Evolutionary conservation across 2,888 invertebrate species (phyloP), one percentile per base, ranked within the genome.

Genomic region (Caenorhabditis virilis): DNA sequence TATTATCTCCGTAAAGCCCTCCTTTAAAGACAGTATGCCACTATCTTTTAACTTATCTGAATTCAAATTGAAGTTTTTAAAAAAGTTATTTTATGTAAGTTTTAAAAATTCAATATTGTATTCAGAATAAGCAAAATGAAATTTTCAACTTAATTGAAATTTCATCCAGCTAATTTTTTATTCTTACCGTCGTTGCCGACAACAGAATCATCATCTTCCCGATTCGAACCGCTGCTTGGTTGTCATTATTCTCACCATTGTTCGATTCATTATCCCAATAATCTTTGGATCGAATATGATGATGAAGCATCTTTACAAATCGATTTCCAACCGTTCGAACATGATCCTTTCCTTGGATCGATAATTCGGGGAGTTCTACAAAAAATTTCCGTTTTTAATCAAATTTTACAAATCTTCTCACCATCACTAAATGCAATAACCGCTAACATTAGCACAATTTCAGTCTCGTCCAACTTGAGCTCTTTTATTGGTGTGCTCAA

Each of bases 171-270:
- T n/a, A 46, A 25, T 46, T 46, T 23, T 27, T 42, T n/a, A 3
- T 13, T 3, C 54, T 33, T 69, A 79, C 79, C 64, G 77, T 78
- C 38, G 76, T 75, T 5, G 78, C 78, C 5, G 78, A 76, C 16
- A 79, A 46, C 11, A 79, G 42, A 39, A 76, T 64, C 58, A 75
- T 76, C 49, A 78, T 64, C 20, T 69, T 66, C n/a, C 69, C 78
- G 25, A 79, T 73, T 15, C 79, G 53, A 3, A 74, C 56, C 2
- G 75, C 77, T 6, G 66, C 64, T 27, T 51, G 53, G 18, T 57
- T 55, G 25, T 65, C 67, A 18, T 27, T 54, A 5, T 30, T 22
- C 7, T 49, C 41, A 26, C 30, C 27, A 6, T 51, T 54, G n/a
- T 38, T 48, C 39, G 42, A 26, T 25, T 53, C 16, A 13, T 22